A percentile compares a stretch with the other conserved stretches of the same genome.
phyloP scores from a whole-genome alignment of 2,113 vertebrate species.

The Geococcyx californianus region DNA sequence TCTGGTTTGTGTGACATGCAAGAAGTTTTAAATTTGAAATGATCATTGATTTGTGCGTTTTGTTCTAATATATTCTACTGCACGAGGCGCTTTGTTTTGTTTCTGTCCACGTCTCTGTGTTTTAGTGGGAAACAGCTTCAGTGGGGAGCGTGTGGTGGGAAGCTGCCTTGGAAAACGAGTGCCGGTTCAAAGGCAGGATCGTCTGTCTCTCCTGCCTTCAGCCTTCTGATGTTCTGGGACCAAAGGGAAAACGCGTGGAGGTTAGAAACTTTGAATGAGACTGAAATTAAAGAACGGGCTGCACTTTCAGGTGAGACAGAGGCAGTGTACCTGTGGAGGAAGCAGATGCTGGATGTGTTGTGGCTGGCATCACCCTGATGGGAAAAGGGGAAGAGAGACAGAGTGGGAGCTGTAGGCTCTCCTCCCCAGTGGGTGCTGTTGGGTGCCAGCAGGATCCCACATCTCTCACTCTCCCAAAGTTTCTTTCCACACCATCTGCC shows the following conservation, averaged over 20 bases:
- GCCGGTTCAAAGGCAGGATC: background rate
- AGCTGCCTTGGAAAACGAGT: background rate
- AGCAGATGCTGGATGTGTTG: background rate
- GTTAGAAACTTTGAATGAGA: constrained; percentile 3
- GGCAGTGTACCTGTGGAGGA: background rate
- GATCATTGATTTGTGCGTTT: constrained; percentile 30
- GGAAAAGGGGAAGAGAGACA: background rate
- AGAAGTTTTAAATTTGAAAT: constrained; percentile 38
- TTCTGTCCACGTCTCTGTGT: background rate
- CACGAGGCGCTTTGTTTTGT: constrained; percentile 9
- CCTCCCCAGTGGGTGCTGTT: background rate
- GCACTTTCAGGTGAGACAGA: background rate
- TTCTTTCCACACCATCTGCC: background rate
- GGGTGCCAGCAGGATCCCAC: background rate
- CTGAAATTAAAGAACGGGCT: background rate
- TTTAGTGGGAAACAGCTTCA: constrained; percentile 16
- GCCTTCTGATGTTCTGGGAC: background rate
- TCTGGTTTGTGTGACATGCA: constrained; percentile 24
- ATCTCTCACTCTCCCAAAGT: background rate
- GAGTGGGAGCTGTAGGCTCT: background rate
- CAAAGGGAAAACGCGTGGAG: background rate
- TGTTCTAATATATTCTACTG: background rate
- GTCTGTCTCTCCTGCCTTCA: background rate
- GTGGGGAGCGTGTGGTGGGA: background rate
- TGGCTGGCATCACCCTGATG: background rate